These are phyloP conservation scores for Cataglyphis rosenhaueri DNA, from an alignment of 2,888 invertebrate genomes.

Conservation along the genomic window DNA sequence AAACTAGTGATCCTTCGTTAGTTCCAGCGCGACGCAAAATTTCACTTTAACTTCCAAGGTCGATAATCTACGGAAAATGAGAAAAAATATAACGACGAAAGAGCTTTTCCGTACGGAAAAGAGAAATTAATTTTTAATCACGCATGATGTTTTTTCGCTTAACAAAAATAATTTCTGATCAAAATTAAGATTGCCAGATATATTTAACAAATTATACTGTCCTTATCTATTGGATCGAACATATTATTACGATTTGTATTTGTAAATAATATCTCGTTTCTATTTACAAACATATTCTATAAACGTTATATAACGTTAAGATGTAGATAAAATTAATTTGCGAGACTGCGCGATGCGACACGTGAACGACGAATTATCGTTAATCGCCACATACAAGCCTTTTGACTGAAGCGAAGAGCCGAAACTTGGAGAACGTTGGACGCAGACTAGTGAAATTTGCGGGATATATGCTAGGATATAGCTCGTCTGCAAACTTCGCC, in stretches of 20 bases:
- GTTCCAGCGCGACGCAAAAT: not conserved
- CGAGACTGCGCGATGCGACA: not conserved
- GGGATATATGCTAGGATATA: slow-evolving; percentile 1
- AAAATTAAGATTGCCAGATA: not conserved
- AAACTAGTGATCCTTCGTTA: slow-evolving; percentile 3
- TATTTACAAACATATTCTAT: not conserved
- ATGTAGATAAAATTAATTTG: slow-evolving; percentile 5
- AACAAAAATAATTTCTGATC: not conserved
- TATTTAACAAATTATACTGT: not conserved
- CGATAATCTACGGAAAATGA: not conserved
- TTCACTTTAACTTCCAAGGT: not conserved
- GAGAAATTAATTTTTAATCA: not conserved
- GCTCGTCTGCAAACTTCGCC: slow-evolving; percentile 33
- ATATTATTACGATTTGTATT: not conserved
- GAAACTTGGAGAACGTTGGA: slow-evolving; percentile 14
- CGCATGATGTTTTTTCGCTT: not conserved
- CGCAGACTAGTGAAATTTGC: slow-evolving; percentile 34
- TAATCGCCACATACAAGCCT: not conserved
- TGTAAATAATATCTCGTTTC: not conserved
- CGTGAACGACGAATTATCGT: not conserved
- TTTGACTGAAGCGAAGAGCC: not conserved
- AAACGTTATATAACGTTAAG: not conserved
- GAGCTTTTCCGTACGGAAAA: not conserved
- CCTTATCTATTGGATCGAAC: not conserved
- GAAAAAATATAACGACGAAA: not conserved